phyloP scores from a whole-genome alignment of 1,140 invertebrate genomes.

The Ylistrum balloti region DNA sequence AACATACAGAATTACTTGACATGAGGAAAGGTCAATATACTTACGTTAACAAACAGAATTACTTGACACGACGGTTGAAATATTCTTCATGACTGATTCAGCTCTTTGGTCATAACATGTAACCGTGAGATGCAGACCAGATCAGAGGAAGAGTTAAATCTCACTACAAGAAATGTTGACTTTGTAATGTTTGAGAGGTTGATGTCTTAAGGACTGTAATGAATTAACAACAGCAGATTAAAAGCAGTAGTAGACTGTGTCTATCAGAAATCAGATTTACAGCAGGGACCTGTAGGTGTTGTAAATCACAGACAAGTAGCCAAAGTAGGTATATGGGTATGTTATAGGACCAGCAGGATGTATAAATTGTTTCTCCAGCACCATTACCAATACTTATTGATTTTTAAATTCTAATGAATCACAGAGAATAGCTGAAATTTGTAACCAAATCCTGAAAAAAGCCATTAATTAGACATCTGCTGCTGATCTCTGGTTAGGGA shows the following conservation, averaged over 20 bases:
- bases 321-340: too few relatives aligned
- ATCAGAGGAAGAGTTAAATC: too few relatives aligned
- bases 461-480: neutral
- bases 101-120: too few relatives aligned
- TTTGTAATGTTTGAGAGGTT: too few relatives aligned
- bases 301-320: neutral
- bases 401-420: conserved; percentile 36
- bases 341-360: neutral
- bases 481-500: neutral
- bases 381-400: neutral
- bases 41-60: too few relatives aligned
- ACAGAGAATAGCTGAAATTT: neutral
- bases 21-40: too few relatives aligned
- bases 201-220: neutral
- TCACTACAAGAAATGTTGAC: too few relatives aligned
- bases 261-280: neutral
- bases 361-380: neutral
- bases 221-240: neutral
- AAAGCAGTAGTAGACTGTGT: too few relatives aligned
- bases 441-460: neutral
- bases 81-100: too few relatives aligned
- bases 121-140: too few relatives aligned
- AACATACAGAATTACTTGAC: too few relatives aligned
- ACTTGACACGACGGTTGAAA: too few relatives aligned
- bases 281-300: neutral